Conservation (phyloP, 2,888 invertebrate species). For the Portevinia maculata region DNA sequence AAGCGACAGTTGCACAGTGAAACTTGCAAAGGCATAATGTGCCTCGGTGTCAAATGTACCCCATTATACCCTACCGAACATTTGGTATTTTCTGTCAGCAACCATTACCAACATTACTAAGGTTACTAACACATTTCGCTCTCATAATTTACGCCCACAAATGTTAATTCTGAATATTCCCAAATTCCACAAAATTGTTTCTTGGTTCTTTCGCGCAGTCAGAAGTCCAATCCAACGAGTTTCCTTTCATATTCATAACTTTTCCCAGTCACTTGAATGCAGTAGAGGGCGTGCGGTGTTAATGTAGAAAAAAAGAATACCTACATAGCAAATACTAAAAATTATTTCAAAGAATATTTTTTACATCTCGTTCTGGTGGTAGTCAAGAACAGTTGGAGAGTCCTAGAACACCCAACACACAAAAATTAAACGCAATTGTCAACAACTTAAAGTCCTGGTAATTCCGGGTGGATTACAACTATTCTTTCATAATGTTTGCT, state of each 20-base stretch:
- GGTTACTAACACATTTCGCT: conserved; percentile 34
- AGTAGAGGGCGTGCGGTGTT: too few species aligned
- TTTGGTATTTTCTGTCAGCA: conserved; percentile 19
- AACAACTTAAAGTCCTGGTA: conserved; percentile 70
- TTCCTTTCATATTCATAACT: background rate
- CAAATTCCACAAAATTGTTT: conserved; percentile 47
- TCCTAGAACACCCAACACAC: too few species aligned
- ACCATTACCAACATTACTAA: conserved; percentile 5
- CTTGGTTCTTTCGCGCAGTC: conserved; percentile 26
- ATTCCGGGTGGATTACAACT: conserved; percentile 66
- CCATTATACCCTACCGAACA: conserved; percentile 13
- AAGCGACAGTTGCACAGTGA: too few species aligned
- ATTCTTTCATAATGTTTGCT: conserved; percentile 46
- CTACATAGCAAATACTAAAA: conserved; percentile 42
- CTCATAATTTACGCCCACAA: conserved; percentile 53
- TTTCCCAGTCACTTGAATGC: background rate
- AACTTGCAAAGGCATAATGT: too few species aligned
- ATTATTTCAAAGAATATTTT: conserved; percentile 66
- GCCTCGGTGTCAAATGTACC: background rate
- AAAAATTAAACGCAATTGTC: conserved; percentile 73
- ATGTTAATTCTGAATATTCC: conserved; percentile 34
- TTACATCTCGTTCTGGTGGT: background rate
- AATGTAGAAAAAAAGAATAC: conserved; percentile 2
- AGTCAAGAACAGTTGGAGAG: background rate
- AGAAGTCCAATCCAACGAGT: conserved; percentile 16